Evolutionary conservation across 2,797 vertebrate genomes (phyloP).

Genomic region (Yasuhikotakia modesta): DNA sequence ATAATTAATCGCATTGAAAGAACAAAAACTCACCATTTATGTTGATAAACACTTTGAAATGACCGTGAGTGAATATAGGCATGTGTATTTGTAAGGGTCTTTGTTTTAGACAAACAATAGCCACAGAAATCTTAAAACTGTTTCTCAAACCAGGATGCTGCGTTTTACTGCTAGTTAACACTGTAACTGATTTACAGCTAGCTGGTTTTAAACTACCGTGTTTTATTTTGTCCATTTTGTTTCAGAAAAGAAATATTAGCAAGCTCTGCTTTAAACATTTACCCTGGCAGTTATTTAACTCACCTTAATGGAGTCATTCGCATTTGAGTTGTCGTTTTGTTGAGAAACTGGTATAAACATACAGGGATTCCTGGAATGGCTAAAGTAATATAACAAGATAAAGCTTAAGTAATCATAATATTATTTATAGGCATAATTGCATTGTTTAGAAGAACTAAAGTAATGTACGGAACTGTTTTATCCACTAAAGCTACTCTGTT

Average conservation of each 20-base stretch:
- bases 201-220: not conserved
- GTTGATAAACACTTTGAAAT: constrained; percentile 53
- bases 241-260: not conserved
- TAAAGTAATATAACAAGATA: not conserved
- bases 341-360: not conserved
- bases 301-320: not conserved
- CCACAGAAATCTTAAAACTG: not conserved
- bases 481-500: no score
- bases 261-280: not conserved
- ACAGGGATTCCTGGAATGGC: not conserved
- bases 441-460: not conserved
- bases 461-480: no score
- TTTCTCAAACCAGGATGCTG: not conserved
- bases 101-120: constrained; percentile 25
- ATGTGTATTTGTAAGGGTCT: constrained; percentile 33
- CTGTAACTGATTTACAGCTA: not conserved
- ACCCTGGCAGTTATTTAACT: not conserved
- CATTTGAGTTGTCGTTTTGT: not conserved
- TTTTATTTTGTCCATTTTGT: not conserved
- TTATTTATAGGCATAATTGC: not conserved
- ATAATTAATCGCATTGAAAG: constrained; percentile 54
- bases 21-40: constrained; percentile 44
- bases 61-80: constrained; percentile 13
- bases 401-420: not conserved
- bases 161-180: not conserved